phyloP scores from a whole-genome alignment of 2,797 vertebrate species.

The Propithecus perrieri region DNA sequence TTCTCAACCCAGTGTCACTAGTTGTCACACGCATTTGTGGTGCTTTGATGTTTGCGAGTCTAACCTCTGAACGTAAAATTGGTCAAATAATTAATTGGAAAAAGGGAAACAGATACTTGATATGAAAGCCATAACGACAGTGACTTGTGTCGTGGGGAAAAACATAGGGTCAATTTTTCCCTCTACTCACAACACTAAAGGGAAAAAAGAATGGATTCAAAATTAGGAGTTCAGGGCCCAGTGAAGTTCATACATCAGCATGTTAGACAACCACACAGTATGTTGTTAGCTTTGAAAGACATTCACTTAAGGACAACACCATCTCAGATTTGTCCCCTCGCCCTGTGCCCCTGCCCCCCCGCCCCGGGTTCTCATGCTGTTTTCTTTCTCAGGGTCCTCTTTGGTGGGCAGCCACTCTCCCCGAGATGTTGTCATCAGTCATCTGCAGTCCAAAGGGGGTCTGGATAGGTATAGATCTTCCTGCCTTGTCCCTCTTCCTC shows the following conservation, averaged over 20 bases:
- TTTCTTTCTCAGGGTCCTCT: constrained; percentile 81
- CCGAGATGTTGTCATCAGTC: constrained; percentile 30
- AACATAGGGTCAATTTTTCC: constrained; percentile 66
- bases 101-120: constrained; percentile 83
- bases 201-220: constrained; percentile 71
- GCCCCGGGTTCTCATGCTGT: constrained; percentile 30
- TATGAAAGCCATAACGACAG: constrained; percentile 81
- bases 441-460: constrained; percentile 46
- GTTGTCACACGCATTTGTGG: constrained; percentile 86
- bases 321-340: constrained; percentile 57
- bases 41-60: constrained; percentile 84
- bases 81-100: constrained; percentile 77
- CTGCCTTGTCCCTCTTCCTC: neutral
- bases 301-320: constrained; percentile 70
- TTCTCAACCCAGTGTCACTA: constrained; percentile 87
- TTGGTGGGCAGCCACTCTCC: constrained; percentile 62
- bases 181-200: constrained; percentile 71
- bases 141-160: constrained; percentile 74
- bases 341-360: neutral
- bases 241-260: constrained; percentile 70
- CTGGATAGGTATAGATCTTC: neutral
- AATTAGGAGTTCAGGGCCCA: constrained; percentile 71
- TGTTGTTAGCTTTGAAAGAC: constrained; percentile 79
- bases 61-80: constrained; percentile 81
- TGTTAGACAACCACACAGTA: constrained; percentile 79